Evolutionary conservation across 1,140 invertebrate species (phyloP).

Genomic region (Oncopodura yosiiana): DNA sequence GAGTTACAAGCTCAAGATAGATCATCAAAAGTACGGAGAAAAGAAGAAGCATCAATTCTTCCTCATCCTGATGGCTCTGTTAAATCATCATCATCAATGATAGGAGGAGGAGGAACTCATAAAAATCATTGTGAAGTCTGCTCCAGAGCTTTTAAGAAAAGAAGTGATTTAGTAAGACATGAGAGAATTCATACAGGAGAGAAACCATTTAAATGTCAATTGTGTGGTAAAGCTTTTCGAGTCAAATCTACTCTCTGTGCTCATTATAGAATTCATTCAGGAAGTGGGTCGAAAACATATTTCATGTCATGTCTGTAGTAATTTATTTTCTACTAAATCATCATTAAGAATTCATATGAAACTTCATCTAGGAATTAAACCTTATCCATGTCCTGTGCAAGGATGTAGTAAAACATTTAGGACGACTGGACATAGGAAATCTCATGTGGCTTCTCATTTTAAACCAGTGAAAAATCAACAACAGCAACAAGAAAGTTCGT

Average conservation of each 20-base stretch:
- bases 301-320: conserved; percentile 50
- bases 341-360: conserved; percentile 62
- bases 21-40: background rate
- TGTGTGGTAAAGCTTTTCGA: conserved; percentile 55
- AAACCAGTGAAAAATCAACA: conserved; percentile 37
- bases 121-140: conserved; percentile 32
- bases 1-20: conserved; percentile 39
- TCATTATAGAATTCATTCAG: conserved; percentile 52
- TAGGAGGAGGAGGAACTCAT: no score
- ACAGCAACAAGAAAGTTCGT: conserved; percentile 3
- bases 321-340: conserved; percentile 51
- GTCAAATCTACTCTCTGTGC: conserved; percentile 56
- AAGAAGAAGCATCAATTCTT: background rate
- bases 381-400: conserved; percentile 55
- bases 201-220: conserved; percentile 53
- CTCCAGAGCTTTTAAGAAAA: conserved; percentile 46
- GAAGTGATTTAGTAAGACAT: conserved; percentile 47
- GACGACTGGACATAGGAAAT: conserved; percentile 57
- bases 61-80: background rate
- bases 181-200: conserved; percentile 56
- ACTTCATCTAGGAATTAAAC: conserved; percentile 56
- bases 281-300: conserved; percentile 46
- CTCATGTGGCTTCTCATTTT: conserved; percentile 51
- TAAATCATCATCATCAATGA: no score
- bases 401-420: conserved; percentile 55